Evolutionary conservation across 2,797 vertebrate genomes (phyloP), one percentile per base, ranked within the genome.

Genomic region (Mergus octosetaceus): DNA sequence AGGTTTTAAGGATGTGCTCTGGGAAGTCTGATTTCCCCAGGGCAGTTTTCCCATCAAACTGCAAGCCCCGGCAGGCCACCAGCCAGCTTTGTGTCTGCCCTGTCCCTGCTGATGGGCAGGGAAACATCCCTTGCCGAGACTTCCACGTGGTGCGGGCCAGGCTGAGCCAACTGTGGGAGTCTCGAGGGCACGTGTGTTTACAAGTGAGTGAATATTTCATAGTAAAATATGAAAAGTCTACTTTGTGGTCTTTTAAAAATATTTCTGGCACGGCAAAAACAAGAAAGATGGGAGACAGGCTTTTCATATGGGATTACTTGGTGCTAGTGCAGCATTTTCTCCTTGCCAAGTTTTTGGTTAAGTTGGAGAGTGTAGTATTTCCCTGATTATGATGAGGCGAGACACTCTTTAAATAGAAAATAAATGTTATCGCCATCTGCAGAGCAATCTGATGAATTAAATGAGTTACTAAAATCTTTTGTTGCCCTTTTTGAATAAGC

Each of bases 181-280:
- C 78, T 54, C 92, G 60, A 87, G 71, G 87, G 53, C 57, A 73
- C 18, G 74, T 79, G 39, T 71, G 61, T 65, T 90, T 90, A 57
- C 90, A 90, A 93, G n/a, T 15, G 71, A 81, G 66, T 57, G 74
- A 92, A 49, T 93, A 74, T 89, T 94, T 95, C 69, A 68, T 49
- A 61, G 80, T 58, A 77, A 91, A 93, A 85, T 82, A 93, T 39
- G 84, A 92, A 79, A 93, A 87, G 69, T 76, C 93, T 89, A 83
- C 86, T 95, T 94, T 90, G 93, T 83, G 93, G 84, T 94, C 95
- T 95, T 90, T 70, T 80, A 91, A 93, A 97, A 88, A 84, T 88
- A 88, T 93, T 93, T 93, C 68, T 96, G 94, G 90, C 88, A 85
- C 47, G 68, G 88, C 43, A 71, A 66, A 82, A 87, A 75, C 39